Evolutionary conservation across 2,888 invertebrate species (phyloP).

Genomic region (Chymomyza amoena): DNA sequence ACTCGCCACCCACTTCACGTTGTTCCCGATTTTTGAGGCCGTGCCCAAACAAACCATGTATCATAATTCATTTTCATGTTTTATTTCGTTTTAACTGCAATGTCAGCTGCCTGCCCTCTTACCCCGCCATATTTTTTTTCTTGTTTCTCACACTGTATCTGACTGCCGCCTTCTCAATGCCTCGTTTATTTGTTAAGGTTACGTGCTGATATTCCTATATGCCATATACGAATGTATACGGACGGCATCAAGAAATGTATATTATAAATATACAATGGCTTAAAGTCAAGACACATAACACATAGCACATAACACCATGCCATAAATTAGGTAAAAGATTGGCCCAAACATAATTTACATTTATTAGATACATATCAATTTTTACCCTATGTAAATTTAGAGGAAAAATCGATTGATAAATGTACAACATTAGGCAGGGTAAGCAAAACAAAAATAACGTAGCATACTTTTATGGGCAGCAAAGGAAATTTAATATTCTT

Average conservation of each 20-base stretch:
- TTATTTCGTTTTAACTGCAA: conserved; percentile 64
- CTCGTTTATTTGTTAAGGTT: conserved; percentile 60
- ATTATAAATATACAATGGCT: conserved; percentile 36
- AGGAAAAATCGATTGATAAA: background rate
- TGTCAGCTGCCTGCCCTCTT: conserved; percentile 25
- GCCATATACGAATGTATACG: background rate
- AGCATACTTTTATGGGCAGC: conserved; percentile 4
- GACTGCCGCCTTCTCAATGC: background rate
- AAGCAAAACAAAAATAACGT: conserved; percentile 16
- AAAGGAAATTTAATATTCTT: background rate
- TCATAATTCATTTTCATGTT: conserved; percentile 76
- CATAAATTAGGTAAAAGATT: conserved; percentile 18
- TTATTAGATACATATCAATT: background rate
- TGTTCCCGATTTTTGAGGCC: conserved; percentile 7
- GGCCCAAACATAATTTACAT: background rate
- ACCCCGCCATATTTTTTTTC: background rate
- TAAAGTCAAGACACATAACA: conserved; percentile 29
- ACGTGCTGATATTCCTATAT: conserved; percentile 56
- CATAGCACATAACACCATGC: conserved; percentile 35
- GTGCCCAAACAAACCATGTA: conserved; percentile 63
- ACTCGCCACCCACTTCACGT: background rate
- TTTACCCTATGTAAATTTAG: background rate
- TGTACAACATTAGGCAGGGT: background rate
- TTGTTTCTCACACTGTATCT: background rate
- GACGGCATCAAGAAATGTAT: background rate